phyloP scores from a whole-genome alignment of 2,888 invertebrate species.

The Acronicta alni region DNA sequence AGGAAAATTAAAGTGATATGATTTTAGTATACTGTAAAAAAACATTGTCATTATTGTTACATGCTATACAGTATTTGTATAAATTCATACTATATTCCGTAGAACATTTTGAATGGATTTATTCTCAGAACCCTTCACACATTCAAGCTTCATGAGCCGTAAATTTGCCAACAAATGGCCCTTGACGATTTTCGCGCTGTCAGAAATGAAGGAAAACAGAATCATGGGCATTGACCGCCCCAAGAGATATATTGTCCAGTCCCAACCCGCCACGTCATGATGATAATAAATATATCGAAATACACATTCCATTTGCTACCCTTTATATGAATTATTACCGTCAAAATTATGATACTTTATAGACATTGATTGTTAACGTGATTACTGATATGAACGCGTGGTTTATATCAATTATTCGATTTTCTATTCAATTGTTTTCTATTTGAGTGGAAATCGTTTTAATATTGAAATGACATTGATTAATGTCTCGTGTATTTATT shows the following conservation, averaged over 20 bases:
- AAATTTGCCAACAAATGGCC: slow-evolving; percentile 84
- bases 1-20: too few species aligned
- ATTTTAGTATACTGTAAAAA: too few species aligned
- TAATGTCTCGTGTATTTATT: slow-evolving; percentile 48
- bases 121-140: slow-evolving; percentile 70
- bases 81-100: slow-evolving; percentile 33
- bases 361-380: slow-evolving; percentile 72
- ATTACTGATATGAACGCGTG: slow-evolving; percentile 70
- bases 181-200: slow-evolving; percentile 82
- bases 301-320: slow-evolving; percentile 59
- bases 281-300: slow-evolving; percentile 65
- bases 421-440: slow-evolving; percentile 72
- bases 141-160: slow-evolving; percentile 79
- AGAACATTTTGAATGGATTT: slow-evolving; percentile 45
- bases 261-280: slow-evolving; percentile 66
- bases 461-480: slow-evolving; percentile 61
- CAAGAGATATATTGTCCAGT: slow-evolving; percentile 74
- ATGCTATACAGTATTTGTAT: slow-evolving; percentile 12
- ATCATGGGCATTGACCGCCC: slow-evolving; percentile 63
- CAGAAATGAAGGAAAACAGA: slow-evolving; percentile 84
- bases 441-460: slow-evolving; percentile 61
- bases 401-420: slow-evolving; percentile 77
- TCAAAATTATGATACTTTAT: slow-evolving; percentile 72
- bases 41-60: too few species aligned
- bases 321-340: slow-evolving; percentile 61